A percentile compares a stretch with the other conserved stretches of the same genome.
Conservation (phyloP, 1,140 invertebrate genomes). For the Zaprionus nigranus region DNA sequence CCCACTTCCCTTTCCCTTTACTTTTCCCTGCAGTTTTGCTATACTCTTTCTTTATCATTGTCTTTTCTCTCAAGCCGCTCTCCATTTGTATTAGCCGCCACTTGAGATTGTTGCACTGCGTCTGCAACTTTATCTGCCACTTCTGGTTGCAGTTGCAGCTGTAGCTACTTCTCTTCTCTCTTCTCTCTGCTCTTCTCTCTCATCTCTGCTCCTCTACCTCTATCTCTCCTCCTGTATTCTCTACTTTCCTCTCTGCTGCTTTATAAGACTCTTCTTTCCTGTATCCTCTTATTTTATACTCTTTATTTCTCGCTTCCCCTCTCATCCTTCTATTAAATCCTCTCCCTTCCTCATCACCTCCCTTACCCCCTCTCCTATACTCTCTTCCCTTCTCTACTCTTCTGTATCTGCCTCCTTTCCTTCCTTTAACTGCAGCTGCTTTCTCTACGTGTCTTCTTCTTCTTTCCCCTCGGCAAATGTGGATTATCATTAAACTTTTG, state of each 20-base stretch:
- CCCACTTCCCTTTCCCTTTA: too few species aligned
- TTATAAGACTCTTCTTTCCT: background rate
- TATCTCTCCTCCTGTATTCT: background rate
- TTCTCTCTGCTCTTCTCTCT: background rate
- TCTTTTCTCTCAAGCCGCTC: slow-evolving; percentile 42
- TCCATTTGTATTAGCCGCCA: slow-evolving; percentile 50
- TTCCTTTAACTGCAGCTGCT: background rate
- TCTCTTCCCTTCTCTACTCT: background rate
- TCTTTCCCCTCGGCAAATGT: background rate
- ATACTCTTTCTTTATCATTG: too few species aligned
- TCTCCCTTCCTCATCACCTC: background rate
- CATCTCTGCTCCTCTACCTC: background rate
- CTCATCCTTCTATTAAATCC: background rate
- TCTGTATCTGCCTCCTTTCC: too few species aligned
- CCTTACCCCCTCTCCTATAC: background rate
- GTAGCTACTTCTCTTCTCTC: slow-evolving; percentile 11
- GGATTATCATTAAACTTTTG: slow-evolving; percentile 8
- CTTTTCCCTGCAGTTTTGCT: too few species aligned
- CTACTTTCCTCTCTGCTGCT: background rate
- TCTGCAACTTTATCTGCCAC: slow-evolving; percentile 4
- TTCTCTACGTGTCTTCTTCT: background rate
- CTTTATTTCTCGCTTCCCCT: too few species aligned
- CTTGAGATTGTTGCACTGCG: background rate
- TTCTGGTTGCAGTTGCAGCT: background rate
- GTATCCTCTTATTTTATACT: background rate